A percentile compares a stretch with the other conserved stretches of the same genome.
phyloP scores from a whole-genome alignment of 2,113 vertebrate species.

The Felis chaus region DNA sequence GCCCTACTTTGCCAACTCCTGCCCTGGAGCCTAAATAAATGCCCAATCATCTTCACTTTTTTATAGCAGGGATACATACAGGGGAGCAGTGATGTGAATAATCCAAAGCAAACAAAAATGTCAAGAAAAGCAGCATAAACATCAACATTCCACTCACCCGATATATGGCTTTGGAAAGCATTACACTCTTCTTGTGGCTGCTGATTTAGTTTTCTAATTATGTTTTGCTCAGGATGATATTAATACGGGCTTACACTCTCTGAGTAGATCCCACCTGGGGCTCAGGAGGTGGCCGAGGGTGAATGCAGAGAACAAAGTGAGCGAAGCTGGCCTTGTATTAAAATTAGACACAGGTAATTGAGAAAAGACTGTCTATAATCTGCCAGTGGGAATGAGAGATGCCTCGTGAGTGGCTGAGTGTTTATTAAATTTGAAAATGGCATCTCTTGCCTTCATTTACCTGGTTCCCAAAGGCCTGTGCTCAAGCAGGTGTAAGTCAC shows the following conservation, averaged over 20 bases:
- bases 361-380: conserved; percentile 52
- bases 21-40: neutral
- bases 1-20: neutral
- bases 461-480: neutral
- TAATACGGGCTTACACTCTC: conserved; percentile 55
- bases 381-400: conserved; percentile 38
- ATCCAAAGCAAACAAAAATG: neutral
- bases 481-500: neutral
- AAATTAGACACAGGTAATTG: conserved; percentile 73
- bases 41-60: neutral
- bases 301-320: conserved; percentile 5
- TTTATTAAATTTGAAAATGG: conserved; percentile 73
- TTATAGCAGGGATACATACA: neutral
- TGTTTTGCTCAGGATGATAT: conserved; percentile 59
- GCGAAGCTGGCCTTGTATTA: conserved; percentile 40
- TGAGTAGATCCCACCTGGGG: conserved; percentile 2
- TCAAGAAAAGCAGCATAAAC: neutral
- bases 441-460: conserved; percentile 49
- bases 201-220: conserved; percentile 75
- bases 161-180: neutral
- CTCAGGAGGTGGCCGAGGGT: neutral
- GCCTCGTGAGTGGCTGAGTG: neutral
- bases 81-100: neutral
- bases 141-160: neutral
- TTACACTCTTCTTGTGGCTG: neutral